Evolutionary conservation across 2,113 vertebrate species (phyloP).

Genomic region (Psilopogon haemacephalus): DNA sequence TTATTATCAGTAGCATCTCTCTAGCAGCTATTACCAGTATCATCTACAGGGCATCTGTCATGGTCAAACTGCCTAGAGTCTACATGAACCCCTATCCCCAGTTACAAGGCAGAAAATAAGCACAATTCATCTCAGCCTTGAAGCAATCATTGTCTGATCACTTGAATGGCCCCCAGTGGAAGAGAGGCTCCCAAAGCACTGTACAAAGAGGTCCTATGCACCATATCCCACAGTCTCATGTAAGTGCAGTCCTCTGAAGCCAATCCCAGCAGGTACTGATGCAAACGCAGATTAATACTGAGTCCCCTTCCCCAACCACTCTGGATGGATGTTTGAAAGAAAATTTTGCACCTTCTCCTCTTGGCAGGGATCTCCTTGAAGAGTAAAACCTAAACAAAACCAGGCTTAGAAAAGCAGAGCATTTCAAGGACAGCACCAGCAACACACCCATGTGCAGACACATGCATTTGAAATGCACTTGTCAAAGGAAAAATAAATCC

Average conservation of each 20-base stretch:
- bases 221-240: background rate
- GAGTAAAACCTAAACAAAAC: constrained; percentile 29
- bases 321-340: background rate
- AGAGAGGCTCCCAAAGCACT: background rate
- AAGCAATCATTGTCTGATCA: background rate
- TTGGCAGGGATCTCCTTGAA: background rate
- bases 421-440: background rate
- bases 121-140: background rate
- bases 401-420: background rate
- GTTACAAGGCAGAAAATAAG: background rate
- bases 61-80: background rate
- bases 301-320: background rate
- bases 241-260: background rate
- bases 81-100: background rate
- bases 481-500: constrained; percentile 32
- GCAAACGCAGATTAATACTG: background rate
- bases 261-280: background rate
- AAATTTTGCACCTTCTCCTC: background rate
- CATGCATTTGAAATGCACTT: background rate
- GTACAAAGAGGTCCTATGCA: background rate
- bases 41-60: background rate
- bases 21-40: background rate
- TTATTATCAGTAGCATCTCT: background rate
- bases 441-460: constrained; percentile 33
- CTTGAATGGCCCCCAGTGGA: background rate